Percentiles rank a stretch among this genome's conserved stretches.
Evolutionary conservation across 2,797 vertebrate genomes (phyloP).

Genomic region (Hemitrygon akajei): DNA sequence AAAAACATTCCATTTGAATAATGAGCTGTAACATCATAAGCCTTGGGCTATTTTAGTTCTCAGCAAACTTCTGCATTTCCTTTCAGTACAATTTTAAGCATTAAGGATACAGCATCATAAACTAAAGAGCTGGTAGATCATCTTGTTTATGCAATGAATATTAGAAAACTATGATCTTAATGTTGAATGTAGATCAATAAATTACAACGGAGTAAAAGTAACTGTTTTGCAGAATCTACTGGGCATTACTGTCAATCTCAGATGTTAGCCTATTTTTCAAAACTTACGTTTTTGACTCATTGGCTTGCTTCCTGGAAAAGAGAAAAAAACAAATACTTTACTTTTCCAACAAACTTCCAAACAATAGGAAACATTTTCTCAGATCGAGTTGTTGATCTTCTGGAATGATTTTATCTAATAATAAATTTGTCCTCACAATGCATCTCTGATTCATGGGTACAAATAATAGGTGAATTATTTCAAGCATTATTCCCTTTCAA

Average conservation of each 20-base stretch:
- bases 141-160: conserved; percentile 4
- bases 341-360: not conserved
- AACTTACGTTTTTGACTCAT: conserved; percentile 71
- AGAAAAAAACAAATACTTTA: conserved; percentile 38
- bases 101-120: not conserved
- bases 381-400: not conserved
- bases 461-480: not conserved
- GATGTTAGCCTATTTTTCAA: not conserved
- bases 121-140: not conserved
- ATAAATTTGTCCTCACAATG: not conserved
- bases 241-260: not conserved
- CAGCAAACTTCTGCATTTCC: not conserved
- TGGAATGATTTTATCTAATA: not conserved
- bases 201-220: conserved; percentile 8
- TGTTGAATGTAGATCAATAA: not conserved
- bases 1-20: not conserved
- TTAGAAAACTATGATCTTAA: not conserved
- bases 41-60: not conserved
- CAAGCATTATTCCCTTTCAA: not conserved
- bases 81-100: not conserved
- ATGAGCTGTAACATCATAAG: not conserved
- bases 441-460: not conserved
- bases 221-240: not conserved
- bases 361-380: not conserved
- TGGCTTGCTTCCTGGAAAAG: conserved; percentile 61